Conservation (phyloP, 64 coral and sea anemone genomes). For the Montipora capricornis region DNA sequence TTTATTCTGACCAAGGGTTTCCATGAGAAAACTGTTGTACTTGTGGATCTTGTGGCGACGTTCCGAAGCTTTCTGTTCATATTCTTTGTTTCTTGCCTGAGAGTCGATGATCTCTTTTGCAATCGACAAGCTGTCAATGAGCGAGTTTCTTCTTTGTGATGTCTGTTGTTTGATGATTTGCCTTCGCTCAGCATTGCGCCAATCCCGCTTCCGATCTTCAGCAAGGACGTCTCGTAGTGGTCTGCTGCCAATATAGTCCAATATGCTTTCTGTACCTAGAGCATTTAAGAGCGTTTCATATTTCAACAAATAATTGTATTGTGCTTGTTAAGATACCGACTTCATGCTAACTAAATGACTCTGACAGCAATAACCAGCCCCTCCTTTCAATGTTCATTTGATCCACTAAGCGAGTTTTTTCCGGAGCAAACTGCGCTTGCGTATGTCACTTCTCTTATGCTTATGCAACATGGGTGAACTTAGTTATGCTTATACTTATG, state of each 20-base stretch:
- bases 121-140: conserved; percentile 3
- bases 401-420: no score
- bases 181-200: conserved; percentile 3
- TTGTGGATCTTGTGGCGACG: background rate
- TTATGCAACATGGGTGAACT: no score
- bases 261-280: background rate
- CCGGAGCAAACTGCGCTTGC: no score
- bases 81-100: background rate
- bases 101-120: background rate
- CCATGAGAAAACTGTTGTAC: background rate
- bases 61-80: background rate
- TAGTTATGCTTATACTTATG: no score
- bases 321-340: no score
- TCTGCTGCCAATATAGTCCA: background rate
- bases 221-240: background rate
- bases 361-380: no score
- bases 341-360: no score
- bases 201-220: background rate
- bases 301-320: no score
- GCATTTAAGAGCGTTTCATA: no score
- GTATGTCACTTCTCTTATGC: no score
- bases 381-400: no score
- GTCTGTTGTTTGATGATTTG: conserved; percentile 14
- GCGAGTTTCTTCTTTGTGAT: background rate
- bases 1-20: background rate